Evolutionary conservation across 1,140 invertebrate genomes (phyloP), one percentile per base, ranked within the genome.

Genomic region (Tetramorium parvispinum): DNA sequence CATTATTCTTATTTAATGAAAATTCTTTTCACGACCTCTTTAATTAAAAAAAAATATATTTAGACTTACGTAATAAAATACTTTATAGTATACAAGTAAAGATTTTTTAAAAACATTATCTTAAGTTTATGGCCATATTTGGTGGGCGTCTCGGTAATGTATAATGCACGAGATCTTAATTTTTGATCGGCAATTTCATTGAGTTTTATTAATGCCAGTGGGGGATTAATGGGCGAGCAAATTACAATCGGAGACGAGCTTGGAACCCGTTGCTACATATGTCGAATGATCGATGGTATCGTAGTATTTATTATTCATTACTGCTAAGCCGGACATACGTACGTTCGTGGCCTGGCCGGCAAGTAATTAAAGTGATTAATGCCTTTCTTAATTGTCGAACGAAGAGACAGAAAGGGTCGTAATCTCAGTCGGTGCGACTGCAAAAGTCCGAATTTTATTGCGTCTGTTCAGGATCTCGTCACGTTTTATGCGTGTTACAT

Each of bases 291-390:
- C 85, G 85, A 86, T 86, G 78, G 8, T 86, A 89, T 89, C 83
- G 85, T 81, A 71, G 27, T 85, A 65, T 86, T 83, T 87, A 82
- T 85, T 76, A 90, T 90, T 91, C 88, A 89, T 91, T 91, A 91
- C 66, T 66, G 75, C 68, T 81, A 86, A 87, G 59, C 55, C 66
- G 68, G 27, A 78, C 85, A 65, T 85, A 51, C 51, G n/a, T 40
- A 51, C 11, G 40, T 51, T 46, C 63, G 57, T 68, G 75, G 83
- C 46, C 32, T 70, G 68, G 27, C 66, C 65, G 66, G 40, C 78
- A 27, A 59, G 85, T 79, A 91, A 91, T 91, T 91, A 91, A 89
- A 86, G 53, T 85, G 86, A 91, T 89, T 85, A 86, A 87, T 88
- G 81, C 21, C 78, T 63, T 63, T 83, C 66, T 79, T 86, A 68